These are phyloP conservation scores for Cantharis nigra DNA, from an alignment of 2,888 invertebrate genomes.

Conservation along the genomic window DNA sequence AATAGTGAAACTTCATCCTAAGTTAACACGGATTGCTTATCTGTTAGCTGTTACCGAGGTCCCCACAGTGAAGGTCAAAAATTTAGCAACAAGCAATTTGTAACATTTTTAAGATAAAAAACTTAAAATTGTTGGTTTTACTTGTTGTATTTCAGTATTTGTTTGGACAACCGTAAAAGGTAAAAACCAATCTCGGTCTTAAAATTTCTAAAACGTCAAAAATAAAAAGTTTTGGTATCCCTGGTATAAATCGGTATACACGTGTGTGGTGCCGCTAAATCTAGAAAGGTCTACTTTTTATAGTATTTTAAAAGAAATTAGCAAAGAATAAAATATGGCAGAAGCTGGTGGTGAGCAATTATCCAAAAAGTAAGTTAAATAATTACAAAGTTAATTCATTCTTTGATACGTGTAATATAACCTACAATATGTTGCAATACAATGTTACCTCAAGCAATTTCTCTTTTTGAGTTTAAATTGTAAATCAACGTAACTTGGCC, in stretches of 20 bases:
- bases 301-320: not conserved
- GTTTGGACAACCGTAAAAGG: too few relatives aligned
- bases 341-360: conserved; percentile 63
- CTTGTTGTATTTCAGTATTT: too few relatives aligned
- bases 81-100: too few relatives aligned
- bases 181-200: too few relatives aligned
- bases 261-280: not conserved
- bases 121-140: too few relatives aligned
- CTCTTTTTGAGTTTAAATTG: not conserved
- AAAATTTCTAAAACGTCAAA: too few relatives aligned
- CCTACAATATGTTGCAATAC: not conserved
- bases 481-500: not conserved
- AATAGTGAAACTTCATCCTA: too few relatives aligned
- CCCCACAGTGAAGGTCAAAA: too few relatives aligned
- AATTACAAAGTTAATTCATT: not conserved
- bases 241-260: conserved; percentile 3
- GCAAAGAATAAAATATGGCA: conserved; percentile 56
- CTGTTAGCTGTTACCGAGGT: too few relatives aligned
- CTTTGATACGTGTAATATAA: not conserved
- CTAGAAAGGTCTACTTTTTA: not conserved
- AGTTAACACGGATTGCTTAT: too few relatives aligned
- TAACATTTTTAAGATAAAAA: too few relatives aligned
- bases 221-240: not conserved
- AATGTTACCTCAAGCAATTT: not conserved
- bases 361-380: conserved; percentile 69